A percentile compares a stretch with the other conserved stretches of the same genome.
Conservation (phyloP, 2,113 vertebrate genomes). For the Podocnemis expansa region DNA sequence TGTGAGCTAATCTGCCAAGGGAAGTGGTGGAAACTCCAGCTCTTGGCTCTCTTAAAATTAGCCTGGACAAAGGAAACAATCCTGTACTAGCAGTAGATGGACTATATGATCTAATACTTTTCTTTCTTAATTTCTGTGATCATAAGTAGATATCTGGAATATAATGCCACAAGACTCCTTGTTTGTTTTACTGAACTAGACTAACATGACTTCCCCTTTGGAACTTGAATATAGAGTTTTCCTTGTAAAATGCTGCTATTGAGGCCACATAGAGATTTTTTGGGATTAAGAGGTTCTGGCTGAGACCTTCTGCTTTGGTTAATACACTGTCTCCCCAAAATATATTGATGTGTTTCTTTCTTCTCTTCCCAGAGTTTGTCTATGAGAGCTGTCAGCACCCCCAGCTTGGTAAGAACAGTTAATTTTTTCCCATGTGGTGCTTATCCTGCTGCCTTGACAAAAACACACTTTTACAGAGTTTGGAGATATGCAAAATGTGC, state of each 20-base stretch:
- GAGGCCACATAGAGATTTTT: conserved; percentile 51
- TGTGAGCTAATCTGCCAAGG: not conserved
- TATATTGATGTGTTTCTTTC: conserved; percentile 26
- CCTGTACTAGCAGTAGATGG: not conserved
- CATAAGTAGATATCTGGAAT: conserved; percentile 22
- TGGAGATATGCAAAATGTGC: conserved; percentile 1
- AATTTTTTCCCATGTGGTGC: not conserved
- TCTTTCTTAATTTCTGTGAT: conserved; percentile 1
- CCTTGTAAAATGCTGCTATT: conserved; percentile 40
- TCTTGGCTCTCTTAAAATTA: not conserved
- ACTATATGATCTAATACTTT: not conserved
- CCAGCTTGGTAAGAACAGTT: conserved; percentile 41
- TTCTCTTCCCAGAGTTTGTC: conserved; percentile 47
- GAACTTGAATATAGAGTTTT: conserved; percentile 50
- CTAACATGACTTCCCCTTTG: no score
- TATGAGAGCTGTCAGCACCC: conserved; percentile 24
- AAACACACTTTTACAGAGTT: not conserved
- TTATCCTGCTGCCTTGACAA: conserved; percentile 17
- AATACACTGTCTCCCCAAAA: not conserved
- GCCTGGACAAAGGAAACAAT: conserved; percentile 8
- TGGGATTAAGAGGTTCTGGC: conserved; percentile 33
- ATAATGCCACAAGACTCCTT: no score
- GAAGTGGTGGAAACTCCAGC: not conserved
- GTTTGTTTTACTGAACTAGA: no score
- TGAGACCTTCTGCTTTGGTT: conserved; percentile 32